Percentiles rank a stretch among this genome's conserved stretches.
Evolutionary conservation across 2,113 vertebrate genomes (phyloP).

Genomic region (Platanista minor): DNA sequence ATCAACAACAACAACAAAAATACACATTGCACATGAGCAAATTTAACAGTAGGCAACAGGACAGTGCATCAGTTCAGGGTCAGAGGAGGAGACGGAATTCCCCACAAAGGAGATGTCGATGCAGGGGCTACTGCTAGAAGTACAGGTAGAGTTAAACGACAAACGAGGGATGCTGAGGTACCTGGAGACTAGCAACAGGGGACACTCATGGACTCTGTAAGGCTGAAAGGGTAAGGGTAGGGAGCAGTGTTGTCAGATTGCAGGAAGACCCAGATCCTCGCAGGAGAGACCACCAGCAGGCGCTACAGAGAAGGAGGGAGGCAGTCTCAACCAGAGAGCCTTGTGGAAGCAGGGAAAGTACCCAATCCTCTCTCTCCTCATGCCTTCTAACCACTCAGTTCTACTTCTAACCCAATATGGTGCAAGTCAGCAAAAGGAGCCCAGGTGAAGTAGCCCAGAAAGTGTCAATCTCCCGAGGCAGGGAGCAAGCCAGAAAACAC

Average conservation of each 20-base stretch:
- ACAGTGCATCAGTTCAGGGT: not conserved
- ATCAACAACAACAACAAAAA: not conserved
- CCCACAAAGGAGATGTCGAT: not conserved
- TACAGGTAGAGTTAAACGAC: not conserved
- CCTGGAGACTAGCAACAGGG: not conserved
- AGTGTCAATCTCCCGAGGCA: not conserved
- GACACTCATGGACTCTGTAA: not conserved
- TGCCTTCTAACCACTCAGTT: not conserved
- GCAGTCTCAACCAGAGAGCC: too few relatives aligned
- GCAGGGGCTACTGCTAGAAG: not conserved
- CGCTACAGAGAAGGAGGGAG: not conserved
- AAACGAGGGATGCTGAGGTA: not conserved
- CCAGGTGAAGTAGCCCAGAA: too few relatives aligned
- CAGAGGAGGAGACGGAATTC: not conserved
- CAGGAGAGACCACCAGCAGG: not conserved
- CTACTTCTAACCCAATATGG: not conserved
- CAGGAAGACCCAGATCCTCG: not conserved
- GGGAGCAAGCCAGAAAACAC: not conserved
- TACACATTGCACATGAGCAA: not conserved
- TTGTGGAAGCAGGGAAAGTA: not conserved
- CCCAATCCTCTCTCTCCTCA: not conserved
- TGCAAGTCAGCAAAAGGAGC: not conserved
- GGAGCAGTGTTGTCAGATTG: not conserved
- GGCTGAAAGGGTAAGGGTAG: not conserved
- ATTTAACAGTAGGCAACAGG: not conserved